Evolutionary conservation across 2,113 vertebrate species (phyloP), one percentile per base, ranked within the genome.

Genomic region (Notiomystis cincta): DNA sequence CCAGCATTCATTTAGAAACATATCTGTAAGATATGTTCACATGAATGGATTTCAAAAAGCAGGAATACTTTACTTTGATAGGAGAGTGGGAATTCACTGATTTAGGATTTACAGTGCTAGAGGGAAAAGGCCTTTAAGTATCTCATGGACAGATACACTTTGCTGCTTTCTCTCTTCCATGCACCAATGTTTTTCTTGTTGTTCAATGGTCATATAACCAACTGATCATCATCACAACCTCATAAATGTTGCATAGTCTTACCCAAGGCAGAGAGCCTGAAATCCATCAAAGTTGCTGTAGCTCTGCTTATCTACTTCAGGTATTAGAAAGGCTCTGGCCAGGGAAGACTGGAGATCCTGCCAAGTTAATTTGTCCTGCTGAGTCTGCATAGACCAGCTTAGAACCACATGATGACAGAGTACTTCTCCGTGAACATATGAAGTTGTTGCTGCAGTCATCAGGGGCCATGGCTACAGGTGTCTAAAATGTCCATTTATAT

Each of bases 1-100:
- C 96, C 93, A 87, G 19, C 65, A 92, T 66, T 8, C 54, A 58
- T 69, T 94, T 79, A 91, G 73, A 97, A 97, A 76, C 91, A 87
- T 71, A 82, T 51, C 61, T 92, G 44, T 85, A 75, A 95, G 96
- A 77, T 69, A 90, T 51, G 30, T 93, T 77, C 73, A 70, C 24
- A 37, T 23, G 5, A 78, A 84, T 58, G 28, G 30, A 90, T 75
- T 90, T 82, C 19, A 31, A 85, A 83, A 67, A 90, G 33, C 8
- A 51, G 33, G 50, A 64, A 42, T 65, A 10, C 4, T 92, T 85
- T 47, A 40, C 38, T 96, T 92, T 67, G 48, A 51, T 47, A 42
- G 28, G 20, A 72, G 71, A 88, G 57, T 88, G 37, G 73, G 23
- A 71, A 42, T 84, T 93, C 45, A 42, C n/a, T 93, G 37, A 22